These are phyloP conservation scores for Lophura nycthemera DNA, from an alignment of 2,113 vertebrate genomes.

Conservation along the genomic window DNA sequence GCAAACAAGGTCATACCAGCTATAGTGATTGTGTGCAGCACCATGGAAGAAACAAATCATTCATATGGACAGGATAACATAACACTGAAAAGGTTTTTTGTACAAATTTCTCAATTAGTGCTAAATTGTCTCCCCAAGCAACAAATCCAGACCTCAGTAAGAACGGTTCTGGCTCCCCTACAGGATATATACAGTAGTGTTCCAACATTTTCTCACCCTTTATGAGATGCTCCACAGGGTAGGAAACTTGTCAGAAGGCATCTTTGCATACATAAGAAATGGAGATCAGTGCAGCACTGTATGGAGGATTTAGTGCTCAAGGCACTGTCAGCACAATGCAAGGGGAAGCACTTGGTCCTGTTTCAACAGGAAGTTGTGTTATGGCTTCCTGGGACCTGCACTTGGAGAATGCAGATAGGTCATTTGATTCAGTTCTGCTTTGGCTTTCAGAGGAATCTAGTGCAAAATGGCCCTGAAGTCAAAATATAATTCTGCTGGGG, in stretches of 20 bases:
- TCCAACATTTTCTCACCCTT: slow-evolving; percentile 12
- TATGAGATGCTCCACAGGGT: not conserved
- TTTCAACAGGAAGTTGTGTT: not conserved
- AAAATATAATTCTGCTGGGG: not conserved
- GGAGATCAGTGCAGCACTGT: not conserved
- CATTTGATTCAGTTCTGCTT: not conserved
- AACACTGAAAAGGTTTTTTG: not conserved
- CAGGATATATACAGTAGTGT: not conserved
- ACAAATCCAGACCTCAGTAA: slow-evolving; percentile 3
- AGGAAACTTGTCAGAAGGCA: not conserved
- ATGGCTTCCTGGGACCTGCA: not conserved
- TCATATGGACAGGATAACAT: not conserved
- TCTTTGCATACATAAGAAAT: not conserved
- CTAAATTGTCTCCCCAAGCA: not conserved
- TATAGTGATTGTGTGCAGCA: not conserved
- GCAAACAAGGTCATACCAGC: not conserved
- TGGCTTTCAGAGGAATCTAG: not conserved
- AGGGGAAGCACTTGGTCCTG: not conserved
- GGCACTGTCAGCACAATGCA: not conserved
- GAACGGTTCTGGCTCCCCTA: not conserved
- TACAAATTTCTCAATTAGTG: not conserved
- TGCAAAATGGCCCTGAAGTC: not conserved
- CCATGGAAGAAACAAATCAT: not conserved
- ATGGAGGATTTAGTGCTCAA: not conserved
- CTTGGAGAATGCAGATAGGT: too few relatives aligned